Evolutionary conservation across 2,113 vertebrate species (phyloP), one percentile per base, ranked within the genome.

Genomic region (Eurystomus gularis): DNA sequence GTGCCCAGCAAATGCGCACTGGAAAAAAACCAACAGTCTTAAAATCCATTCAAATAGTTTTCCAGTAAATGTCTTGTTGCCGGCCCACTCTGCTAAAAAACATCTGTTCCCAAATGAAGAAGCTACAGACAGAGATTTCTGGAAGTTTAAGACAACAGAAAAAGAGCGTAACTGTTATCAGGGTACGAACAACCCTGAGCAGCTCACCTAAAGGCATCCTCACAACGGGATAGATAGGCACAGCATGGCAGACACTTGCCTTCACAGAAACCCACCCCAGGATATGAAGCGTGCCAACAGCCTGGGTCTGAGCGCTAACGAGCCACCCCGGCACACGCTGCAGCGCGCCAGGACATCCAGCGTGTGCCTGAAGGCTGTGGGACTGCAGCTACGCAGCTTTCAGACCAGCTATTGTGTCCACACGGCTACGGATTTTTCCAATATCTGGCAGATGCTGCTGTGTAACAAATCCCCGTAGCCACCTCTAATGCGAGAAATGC

Each of bases 101-200:
- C 95, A 94, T 85, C 91, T 96, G 86, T 62, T 94, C 58, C 20
- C 69, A 82, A 49, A 69, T 16, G 82, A 92, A 75, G 83, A 82
- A 80, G 70, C 60, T 48, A 51, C 25, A 82, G 80, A 64, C 19
- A 64, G 70, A 62, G 4, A 2, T 51, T 93, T 82, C 90, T 80
- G 61, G n/a, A 93, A 66, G 60, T 35, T 88, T 28, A 78, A 71
- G 71, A 29, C 68, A 85, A 28, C 0, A 46, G n/a, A 70, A 26
- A 33, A 62, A 69, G 42, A 33, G 18, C 4, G 1, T 60, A 31
- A 42, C 20, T 48, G 6, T n/a, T 62, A 25, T 33, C 17, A 23
- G 1, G 1, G 31, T 2, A 46, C 5, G 35, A 52, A 52, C 25
- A 69, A 70, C 48, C 79, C 40, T 12, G 48, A 91, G 73, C 75